Evolutionary conservation across 2,797 vertebrate genomes (phyloP).

Genomic region (Squalus acanthias): DNA sequence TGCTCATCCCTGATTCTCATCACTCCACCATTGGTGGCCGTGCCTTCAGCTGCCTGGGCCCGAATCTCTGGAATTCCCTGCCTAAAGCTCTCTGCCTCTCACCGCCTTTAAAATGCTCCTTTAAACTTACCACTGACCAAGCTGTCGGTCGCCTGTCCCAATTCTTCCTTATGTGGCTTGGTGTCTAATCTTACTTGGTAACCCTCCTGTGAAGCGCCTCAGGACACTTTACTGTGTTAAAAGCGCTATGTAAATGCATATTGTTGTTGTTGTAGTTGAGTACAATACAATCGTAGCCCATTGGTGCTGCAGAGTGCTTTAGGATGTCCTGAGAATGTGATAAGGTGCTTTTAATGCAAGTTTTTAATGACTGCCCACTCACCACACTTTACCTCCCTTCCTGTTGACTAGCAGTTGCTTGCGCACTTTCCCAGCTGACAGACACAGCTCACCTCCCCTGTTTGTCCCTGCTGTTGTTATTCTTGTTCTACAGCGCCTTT

Average conservation of each 20-base stretch:
- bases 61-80: not conserved
- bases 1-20: not conserved
- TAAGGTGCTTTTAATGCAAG: not conserved
- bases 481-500: too few relatives aligned
- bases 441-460: conserved; percentile 71
- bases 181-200: too few relatives aligned
- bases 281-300: not conserved
- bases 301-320: not conserved
- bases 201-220: not conserved
- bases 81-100: not conserved
- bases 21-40: not conserved
- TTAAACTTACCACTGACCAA: not conserved
- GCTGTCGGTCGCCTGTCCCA: not conserved
- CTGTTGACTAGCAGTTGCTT: not conserved
- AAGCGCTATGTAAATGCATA: not conserved
- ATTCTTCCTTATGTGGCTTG: too few relatives aligned
- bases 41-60: not conserved
- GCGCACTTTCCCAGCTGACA: not conserved
- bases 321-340: not conserved
- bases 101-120: not conserved
- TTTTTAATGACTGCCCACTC: not conserved
- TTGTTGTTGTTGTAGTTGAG: too few relatives aligned
- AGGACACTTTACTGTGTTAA: not conserved
- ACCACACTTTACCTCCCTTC: not conserved
- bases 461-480: conserved; percentile 70